phyloP scores from a whole-genome alignment of 1,140 invertebrate genomes.

The Zaprionus capensis region DNA sequence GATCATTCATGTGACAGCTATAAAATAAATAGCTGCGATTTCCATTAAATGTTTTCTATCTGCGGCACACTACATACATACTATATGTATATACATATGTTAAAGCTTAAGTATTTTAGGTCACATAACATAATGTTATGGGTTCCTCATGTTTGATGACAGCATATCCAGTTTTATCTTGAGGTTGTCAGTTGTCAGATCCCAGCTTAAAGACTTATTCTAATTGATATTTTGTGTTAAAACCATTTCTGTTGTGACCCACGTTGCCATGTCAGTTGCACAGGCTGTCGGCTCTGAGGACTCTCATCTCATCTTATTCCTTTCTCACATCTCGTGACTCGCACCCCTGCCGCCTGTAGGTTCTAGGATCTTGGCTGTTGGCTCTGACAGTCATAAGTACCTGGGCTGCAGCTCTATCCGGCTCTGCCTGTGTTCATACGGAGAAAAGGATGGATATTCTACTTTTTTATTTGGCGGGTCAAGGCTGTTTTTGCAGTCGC shows the following conservation, averaged over 20 bases:
- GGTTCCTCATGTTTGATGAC: too few relatives aligned
- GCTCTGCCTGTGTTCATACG: neutral
- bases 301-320: neutral
- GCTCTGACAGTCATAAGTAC: slow-evolving; percentile 34
- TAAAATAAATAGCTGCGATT: neutral
- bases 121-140: too few relatives aligned
- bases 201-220: slow-evolving; percentile 41
- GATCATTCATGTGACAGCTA: neutral
- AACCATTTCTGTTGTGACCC: slow-evolving; percentile 10
- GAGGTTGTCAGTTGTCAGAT: neutral
- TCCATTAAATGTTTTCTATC: neutral
- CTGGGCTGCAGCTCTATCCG: slow-evolving; percentile 22
- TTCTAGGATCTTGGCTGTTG: neutral
- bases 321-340: neutral
- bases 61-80: too few relatives aligned
- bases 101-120: too few relatives aligned
- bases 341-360: neutral
- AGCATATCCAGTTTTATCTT: neutral
- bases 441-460: neutral
- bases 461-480: slow-evolving; percentile 35
- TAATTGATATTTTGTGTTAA: slow-evolving; percentile 62
- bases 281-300: slow-evolving; percentile 1
- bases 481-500: slow-evolving; percentile 44
- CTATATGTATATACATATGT: too few relatives aligned
- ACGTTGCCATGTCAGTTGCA: slow-evolving; percentile 21